Evolutionary conservation across 2,797 vertebrate species (phyloP).

Genomic region (Echiichthys vipera): DNA sequence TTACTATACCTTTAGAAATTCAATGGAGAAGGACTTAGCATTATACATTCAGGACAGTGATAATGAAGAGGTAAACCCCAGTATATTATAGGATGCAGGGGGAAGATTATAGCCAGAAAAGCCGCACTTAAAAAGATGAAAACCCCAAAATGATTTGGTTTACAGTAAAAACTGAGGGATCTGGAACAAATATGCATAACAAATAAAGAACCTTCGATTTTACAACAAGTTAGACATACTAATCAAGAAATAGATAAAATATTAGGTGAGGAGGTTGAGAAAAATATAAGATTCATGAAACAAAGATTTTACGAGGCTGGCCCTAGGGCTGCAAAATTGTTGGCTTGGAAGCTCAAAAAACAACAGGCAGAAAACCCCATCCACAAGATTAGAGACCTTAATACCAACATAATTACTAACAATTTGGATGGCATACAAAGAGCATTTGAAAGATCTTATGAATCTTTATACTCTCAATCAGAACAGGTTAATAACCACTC

Average conservation of each 20-base stretch:
- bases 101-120: constrained; percentile 10
- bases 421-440: neutral
- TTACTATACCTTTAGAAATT: neutral
- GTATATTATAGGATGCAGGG: constrained; percentile 3
- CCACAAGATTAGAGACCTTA: neutral
- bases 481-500: neutral
- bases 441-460: neutral
- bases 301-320: constrained; percentile 16
- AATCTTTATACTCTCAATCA: constrained; percentile 1
- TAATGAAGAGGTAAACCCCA: neutral
- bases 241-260: constrained; percentile 17
- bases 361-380: constrained; percentile 13
- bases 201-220: neutral
- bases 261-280: neutral
- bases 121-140: neutral
- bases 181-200: neutral
- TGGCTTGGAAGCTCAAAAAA: neutral
- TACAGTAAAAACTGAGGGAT: neutral
- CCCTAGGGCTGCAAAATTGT: neutral
- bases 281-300: constrained; percentile 17
- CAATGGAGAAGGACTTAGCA: neutral
- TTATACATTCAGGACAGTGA: neutral
- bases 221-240: neutral
- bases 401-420: neutral
- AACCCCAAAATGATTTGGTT: neutral